Evolutionary conservation across 2,797 vertebrate species (phyloP), one percentile per base, ranked within the genome.

Genomic region (Amphiprion clarkii): DNA sequence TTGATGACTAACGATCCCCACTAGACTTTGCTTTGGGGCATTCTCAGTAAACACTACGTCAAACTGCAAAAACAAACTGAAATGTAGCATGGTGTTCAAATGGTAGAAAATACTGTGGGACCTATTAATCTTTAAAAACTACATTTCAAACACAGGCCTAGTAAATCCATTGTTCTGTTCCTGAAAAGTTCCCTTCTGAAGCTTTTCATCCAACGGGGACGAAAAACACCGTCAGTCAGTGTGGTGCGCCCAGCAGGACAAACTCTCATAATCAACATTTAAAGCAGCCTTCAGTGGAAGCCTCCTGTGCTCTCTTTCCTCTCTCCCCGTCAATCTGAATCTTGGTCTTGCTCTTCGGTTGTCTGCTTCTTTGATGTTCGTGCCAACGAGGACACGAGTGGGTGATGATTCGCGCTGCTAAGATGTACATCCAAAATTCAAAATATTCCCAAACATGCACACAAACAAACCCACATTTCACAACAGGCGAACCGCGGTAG

Each of bases 181-280:
- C 49, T 67, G 23, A 79, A 70, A 75, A 70, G 51, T 62, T 62
- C 4, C 46, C 29, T 67, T 66, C 19, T 27, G 19, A 8, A 42
- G 17, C 58, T 74, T 58, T 76, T 53, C 53, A 76, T 17, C 33
- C 60, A 19, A 61, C 9, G 42, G n/a, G 11, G 59, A 72, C 39
- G 42, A 63, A 60, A 66, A 71, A 71, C 48, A 49, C 56, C 4
- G 51, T 52, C 69, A 55, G 68, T 49, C 66, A 51, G 64, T 27
- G 3, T 27, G 74, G 36, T 17, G 54, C 74, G 71, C 70, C 75
- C 76, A 80, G 67, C 61, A 65, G 66, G 77, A 71, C 44, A 31
- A 51, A 29, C 75, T 75, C 31, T 23, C 67, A 78, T 79, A 85
- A 89, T 86, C 67, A 88, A 87, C 79, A 84, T 89, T 86, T 88